Conservation (phyloP, 2,888 invertebrate species). For the Heliconius hortense region DNA sequence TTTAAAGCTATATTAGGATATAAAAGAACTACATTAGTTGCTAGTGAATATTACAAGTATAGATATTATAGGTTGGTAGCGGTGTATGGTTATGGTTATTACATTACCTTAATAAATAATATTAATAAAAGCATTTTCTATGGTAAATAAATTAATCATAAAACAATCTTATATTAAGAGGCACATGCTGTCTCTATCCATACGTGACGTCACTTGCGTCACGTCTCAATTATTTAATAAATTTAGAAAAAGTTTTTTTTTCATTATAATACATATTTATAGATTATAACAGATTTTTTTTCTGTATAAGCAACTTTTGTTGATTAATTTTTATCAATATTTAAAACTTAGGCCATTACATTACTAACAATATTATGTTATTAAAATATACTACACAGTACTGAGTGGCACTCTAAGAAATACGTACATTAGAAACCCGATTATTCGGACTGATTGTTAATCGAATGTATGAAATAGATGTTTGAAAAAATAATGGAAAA, state of each 20-base stretch:
- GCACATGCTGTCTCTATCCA: not conserved
- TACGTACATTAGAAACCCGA: not conserved
- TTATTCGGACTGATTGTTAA: not conserved
- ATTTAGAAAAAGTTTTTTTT: not conserved
- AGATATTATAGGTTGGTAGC: too few species aligned
- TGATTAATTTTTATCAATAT: not conserved
- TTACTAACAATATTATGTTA: not conserved
- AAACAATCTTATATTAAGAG: not conserved
- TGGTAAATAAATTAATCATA: not conserved
- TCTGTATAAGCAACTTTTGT: too few species aligned
- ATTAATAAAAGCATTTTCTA: constrained; percentile 7
- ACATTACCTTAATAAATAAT: not conserved
- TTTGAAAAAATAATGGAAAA: not conserved
- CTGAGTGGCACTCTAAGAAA: too few species aligned
- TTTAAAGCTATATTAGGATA: not conserved
- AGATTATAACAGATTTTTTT: too few species aligned
- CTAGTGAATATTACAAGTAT: not conserved
- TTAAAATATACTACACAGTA: not conserved
- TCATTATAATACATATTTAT: not conserved
- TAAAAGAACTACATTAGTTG: not conserved
- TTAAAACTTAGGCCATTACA: constrained; percentile 1
- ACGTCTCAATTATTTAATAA: not conserved
- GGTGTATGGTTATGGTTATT: too few species aligned
- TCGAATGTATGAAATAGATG: not conserved
- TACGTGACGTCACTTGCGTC: not conserved